These are phyloP conservation scores for Solenopsis fugax DNA, from an alignment of 1,140 invertebrate genomes.

Conservation along the genomic window DNA sequence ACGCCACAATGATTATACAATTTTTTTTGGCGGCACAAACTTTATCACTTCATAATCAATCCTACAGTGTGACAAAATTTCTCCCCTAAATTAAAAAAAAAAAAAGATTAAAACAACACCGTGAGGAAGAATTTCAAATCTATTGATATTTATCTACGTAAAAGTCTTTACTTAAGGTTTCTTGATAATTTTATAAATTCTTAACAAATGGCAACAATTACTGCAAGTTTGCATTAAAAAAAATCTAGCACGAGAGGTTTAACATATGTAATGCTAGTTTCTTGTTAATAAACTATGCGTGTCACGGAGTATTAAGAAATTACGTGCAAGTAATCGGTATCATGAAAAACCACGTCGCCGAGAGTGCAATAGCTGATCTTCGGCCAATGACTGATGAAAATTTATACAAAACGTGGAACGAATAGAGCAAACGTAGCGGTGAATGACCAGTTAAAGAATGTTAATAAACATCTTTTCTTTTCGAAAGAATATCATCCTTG, in stretches of 20 bases:
- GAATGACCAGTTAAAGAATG: conserved; percentile 3
- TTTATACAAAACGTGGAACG: conserved; percentile 3
- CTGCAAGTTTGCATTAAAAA: background rate
- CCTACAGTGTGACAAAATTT: background rate
- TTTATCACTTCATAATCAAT: conserved; percentile 22
- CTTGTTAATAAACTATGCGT: conserved; percentile 17
- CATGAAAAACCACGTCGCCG: conserved; percentile 6
- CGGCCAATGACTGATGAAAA: conserved; percentile 20
- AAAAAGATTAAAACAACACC: background rate
- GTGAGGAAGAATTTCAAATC: background rate
- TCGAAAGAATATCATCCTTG: background rate
- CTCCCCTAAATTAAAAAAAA: background rate
- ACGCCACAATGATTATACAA: conserved; percentile 26
- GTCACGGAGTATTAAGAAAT: background rate
- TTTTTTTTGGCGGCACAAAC: conserved; percentile 18
- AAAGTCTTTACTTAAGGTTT: background rate
- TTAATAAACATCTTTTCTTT: conserved; percentile 11
- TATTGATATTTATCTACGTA: background rate
- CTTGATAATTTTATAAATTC: conserved; percentile 12
- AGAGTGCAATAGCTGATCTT: conserved; percentile 5
- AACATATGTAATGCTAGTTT: conserved; percentile 13
- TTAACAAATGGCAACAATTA: background rate
- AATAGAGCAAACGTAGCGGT: background rate
- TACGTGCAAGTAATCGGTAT: conserved; percentile 4
- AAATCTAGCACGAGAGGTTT: background rate